These are phyloP conservation scores for Esox masquinongy DNA, from an alignment of 2,797 vertebrate species.

Conservation along the genomic window DNA sequence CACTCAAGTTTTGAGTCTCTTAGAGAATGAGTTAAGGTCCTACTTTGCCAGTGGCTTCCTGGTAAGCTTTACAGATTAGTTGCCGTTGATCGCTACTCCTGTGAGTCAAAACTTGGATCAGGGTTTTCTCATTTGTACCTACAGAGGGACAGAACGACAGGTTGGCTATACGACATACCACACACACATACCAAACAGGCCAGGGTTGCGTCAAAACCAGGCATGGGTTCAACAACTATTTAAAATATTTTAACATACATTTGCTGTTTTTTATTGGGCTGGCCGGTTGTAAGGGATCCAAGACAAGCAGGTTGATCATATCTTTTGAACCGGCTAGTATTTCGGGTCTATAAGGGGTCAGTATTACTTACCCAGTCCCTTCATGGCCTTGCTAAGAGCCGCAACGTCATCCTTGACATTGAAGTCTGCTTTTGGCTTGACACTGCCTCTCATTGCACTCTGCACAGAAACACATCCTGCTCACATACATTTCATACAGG, in stretches of 20 bases:
- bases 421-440: conserved; percentile 68
- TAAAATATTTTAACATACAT: neutral
- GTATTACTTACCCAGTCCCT: conserved; percentile 71
- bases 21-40: neutral
- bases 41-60: conserved; percentile 64
- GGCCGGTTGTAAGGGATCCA: no score
- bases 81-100: conserved; percentile 73
- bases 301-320: neutral
- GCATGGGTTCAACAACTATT: neutral
- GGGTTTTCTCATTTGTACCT: conserved; percentile 75
- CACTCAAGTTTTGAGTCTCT: neutral
- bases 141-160: conserved; percentile 23
- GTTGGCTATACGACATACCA: neutral
- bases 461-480: conserved; percentile 37
- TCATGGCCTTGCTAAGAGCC: conserved; percentile 73
- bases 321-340: neutral
- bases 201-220: neutral
- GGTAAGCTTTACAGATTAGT: conserved; percentile 70
- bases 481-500: neutral
- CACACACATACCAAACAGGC: no score
- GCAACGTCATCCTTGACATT: conserved; percentile 69
- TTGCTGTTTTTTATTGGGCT: no score
- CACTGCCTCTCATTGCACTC: conserved; percentile 68
- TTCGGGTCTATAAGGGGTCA: neutral
- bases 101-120: conserved; percentile 73